Evolutionary conservation across 2,113 vertebrate genomes (phyloP).

Genomic region (Sylvia atricapilla): DNA sequence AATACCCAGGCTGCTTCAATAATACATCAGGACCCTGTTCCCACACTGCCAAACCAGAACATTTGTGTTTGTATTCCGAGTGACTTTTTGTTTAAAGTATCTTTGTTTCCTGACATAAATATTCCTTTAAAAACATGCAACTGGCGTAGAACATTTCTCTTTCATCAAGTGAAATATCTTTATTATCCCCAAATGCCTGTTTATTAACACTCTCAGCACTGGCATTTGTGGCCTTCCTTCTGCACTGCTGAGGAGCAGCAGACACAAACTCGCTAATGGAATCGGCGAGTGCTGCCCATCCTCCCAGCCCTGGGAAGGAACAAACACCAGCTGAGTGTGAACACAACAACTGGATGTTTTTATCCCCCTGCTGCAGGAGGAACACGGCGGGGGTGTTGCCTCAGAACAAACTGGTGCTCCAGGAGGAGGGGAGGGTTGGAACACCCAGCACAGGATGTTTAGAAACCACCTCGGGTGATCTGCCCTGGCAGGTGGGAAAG

Average conservation of each 20-base stretch:
- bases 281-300: background rate
- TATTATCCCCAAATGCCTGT: background rate
- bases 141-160: background rate
- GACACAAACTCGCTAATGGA: background rate
- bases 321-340: background rate
- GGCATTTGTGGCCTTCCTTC: background rate
- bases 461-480: fast-evolving
- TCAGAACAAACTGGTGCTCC: fast-evolving
- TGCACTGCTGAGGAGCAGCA: background rate
- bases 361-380: background rate
- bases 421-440: background rate
- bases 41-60: conserved; percentile 26
- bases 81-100: conserved; percentile 8
- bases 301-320: background rate
- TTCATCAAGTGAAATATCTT: background rate
- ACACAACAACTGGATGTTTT: background rate
- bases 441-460: background rate
- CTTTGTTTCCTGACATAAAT: conserved; percentile 9
- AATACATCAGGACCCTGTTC: conserved; percentile 29
- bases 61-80: background rate
- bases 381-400: background rate
- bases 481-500: background rate
- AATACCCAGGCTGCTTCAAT: background rate
- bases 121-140: background rate
- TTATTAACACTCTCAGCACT: background rate